These are phyloP conservation scores for Seriola aureovittata DNA, from an alignment of 2,113 vertebrate species.

Conservation along the genomic window DNA sequence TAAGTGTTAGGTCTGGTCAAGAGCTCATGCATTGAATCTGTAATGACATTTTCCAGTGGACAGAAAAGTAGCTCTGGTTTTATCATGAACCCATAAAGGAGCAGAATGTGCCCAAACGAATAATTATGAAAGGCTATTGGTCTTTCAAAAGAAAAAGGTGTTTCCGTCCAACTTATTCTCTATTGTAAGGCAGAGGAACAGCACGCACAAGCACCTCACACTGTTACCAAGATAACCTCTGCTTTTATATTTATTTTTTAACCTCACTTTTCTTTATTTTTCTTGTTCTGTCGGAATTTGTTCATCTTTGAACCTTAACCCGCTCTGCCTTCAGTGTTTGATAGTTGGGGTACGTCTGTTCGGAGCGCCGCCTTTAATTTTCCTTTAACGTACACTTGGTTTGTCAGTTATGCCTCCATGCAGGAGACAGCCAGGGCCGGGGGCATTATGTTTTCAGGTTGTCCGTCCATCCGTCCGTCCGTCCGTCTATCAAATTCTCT, in stretches of 20 bases:
- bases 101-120: neutral
- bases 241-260: neutral
- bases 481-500: too few species aligned
- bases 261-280: neutral
- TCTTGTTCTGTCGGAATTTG: neutral
- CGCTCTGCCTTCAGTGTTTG: neutral
- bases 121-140: conserved; percentile 28
- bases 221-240: conserved; percentile 3
- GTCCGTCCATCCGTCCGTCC: too few species aligned
- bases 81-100: conserved; percentile 2
- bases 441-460: too few species aligned
- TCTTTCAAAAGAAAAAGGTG: conserved; percentile 6
- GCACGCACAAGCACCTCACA: neutral
- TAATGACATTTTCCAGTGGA: conserved; percentile 15
- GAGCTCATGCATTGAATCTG: conserved; percentile 30
- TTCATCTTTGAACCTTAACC: conserved; percentile 2
- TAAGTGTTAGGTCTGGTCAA: conserved; percentile 5
- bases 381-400: neutral
- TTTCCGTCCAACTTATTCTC: neutral
- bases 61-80: conserved; percentile 27
- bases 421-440: too few species aligned
- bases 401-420: neutral
- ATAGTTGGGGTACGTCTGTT: neutral
- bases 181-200: conserved; percentile 10
- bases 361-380: neutral